These are phyloP conservation scores for Halisarca cf. caerulea DNA, from an alignment of 37 sponge, comb jelly and placozoan genomes.

Conservation along the genomic window DNA sequence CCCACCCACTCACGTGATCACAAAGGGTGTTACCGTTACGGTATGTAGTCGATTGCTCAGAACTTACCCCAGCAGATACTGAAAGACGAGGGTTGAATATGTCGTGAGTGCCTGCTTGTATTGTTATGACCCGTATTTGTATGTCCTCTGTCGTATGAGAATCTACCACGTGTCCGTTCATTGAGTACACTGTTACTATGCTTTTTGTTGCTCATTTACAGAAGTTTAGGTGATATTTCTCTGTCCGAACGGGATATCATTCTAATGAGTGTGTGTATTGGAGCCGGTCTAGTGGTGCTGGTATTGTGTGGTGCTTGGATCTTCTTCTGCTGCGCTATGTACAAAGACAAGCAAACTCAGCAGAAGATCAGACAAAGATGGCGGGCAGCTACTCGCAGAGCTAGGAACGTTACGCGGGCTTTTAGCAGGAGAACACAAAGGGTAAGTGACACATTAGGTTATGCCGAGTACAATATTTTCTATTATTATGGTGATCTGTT, in stretches of 20 bases:
- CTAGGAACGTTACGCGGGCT: not conserved
- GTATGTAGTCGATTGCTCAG: too few relatives aligned
- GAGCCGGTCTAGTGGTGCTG: not conserved
- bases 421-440: not conserved
- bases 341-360: not conserved
- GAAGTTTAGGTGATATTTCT: not conserved
- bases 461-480: too few relatives aligned
- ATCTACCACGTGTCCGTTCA: too few relatives aligned
- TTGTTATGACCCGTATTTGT: too few relatives aligned
- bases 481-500: too few relatives aligned
- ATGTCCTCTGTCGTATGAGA: too few relatives aligned
- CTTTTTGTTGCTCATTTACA: not conserved
- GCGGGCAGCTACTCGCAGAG: not conserved
- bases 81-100: too few relatives aligned
- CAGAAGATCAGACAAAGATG: not conserved
- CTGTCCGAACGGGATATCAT: not conserved
- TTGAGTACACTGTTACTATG: too few relatives aligned
- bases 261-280: not conserved
- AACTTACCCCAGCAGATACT: too few relatives aligned
- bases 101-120: not conserved
- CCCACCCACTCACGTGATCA: too few relatives aligned
- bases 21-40: too few relatives aligned
- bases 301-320: conserved; percentile 6
- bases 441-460: not conserved
- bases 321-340: not conserved